Evolutionary conservation across 2,113 vertebrate species (phyloP), one percentile per base, ranked within the genome.

Genomic region (Clarias batrachus): DNA sequence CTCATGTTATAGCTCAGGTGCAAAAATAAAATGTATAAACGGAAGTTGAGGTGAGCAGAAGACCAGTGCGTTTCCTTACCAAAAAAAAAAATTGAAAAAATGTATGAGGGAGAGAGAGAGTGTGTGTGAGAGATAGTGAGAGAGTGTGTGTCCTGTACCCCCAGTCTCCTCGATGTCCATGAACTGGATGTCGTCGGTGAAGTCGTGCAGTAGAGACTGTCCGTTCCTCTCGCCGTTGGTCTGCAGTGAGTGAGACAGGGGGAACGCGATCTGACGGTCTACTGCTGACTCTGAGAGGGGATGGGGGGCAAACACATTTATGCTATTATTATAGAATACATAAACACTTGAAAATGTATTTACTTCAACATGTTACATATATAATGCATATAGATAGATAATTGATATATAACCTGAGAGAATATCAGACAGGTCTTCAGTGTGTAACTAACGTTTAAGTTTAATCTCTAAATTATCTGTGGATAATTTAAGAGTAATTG

Each of bases 191-290:
- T 99, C 98, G 91, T 99, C 98, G 87, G 90, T 94, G 90, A 97
- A 96, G 93, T 99, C 97, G 78, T 95, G 94, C 88, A 97, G 88
- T 66, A 95, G 94, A 68, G 97, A 94, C 90, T 94, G 97, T 82
- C 97, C 97, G 86, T 98, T 99, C 94, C 96, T 97, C 93, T 99
- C 97, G 77, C 96, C 95, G 82, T 98, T 97, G 90, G 96, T 93
- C 91, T 96, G 96, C 92, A 96, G 96, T 89, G 95, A 93, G 89
- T 94, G 96, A 91, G 97, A 97, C 90, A 99, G 95, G 87, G 98
- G 98, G 94, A 99, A 99, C 68, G 94, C 94, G 90, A 99, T 98
- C 93, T 97, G 98, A 91, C 97, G 96, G 92, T 99, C 98, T 91
- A 99, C 97, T 82, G 97, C 96, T 19, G 97, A 95, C 94, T 99